phyloP scores from a whole-genome alignment of 2,888 invertebrate species.

The Chouioia cunea region DNA sequence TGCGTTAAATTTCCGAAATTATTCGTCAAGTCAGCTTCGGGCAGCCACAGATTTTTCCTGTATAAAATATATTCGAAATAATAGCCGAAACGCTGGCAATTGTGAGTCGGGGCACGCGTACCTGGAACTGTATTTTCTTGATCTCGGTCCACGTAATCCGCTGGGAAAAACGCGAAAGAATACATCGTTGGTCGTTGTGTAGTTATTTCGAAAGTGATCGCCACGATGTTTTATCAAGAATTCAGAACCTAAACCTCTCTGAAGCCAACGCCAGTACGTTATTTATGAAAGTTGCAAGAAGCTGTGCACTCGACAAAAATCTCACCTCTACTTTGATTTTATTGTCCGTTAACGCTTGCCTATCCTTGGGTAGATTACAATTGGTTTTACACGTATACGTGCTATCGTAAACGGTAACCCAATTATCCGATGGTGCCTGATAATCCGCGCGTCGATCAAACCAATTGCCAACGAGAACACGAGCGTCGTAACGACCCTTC shows the following conservation, averaged over 20 bases:
- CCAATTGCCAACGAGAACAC: conserved; percentile 43
- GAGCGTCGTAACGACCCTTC: conserved; percentile 29
- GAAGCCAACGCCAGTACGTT: background rate
- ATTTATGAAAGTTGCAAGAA: conserved; percentile 9
- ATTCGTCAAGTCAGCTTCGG: conserved; percentile 28
- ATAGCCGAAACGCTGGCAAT: background rate
- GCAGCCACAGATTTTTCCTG: conserved; percentile 41
- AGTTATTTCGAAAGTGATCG: conserved; percentile 21
- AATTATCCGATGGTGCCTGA: conserved; percentile 23
- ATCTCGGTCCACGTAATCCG: conserved; percentile 26
- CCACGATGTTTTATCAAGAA: conserved; percentile 29
- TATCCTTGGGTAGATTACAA: background rate
- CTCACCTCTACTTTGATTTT: conserved; percentile 25
- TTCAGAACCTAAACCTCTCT: conserved; percentile 35
- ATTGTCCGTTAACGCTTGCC: background rate
- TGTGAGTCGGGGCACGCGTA: conserved; percentile 6
- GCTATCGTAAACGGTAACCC: conserved; percentile 26
- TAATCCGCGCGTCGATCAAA: conserved; percentile 27
- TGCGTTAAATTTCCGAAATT: conserved; percentile 32
- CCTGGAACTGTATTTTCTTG: conserved; percentile 33
- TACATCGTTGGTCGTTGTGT: conserved; percentile 37
- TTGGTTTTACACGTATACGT: conserved; percentile 41
- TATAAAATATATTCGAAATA: background rate
- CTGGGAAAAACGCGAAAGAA: conserved; percentile 19
- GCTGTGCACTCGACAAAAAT: background rate